Base-by-base conservation (phyloP, 1,140 invertebrate species). In the Orius laevigatus region DNA sequence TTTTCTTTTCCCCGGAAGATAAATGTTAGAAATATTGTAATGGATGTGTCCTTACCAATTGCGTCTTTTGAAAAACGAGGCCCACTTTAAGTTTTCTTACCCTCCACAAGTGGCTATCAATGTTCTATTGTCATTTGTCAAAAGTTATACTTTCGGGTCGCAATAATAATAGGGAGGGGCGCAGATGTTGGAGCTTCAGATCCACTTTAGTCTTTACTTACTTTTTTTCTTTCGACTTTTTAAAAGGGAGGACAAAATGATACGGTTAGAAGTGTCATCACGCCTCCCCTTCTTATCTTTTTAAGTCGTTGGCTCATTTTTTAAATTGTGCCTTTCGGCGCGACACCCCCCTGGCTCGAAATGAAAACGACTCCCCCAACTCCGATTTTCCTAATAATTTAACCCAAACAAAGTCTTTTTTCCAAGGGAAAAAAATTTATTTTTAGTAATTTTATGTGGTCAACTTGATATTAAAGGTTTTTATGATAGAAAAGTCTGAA, bases 121-220 rank as follows among this genome's bases (percentile, higher is more conserved):
- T 25, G 32, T 51, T 49, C 40, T 40, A 47, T 53, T 53, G 48
- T 55, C 51, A 55, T 55, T 55, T 55, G 51, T 54, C 56, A 52
- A 47, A 25, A 25, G 25, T 25, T 25, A 25, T 25, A 25, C 25
- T 25, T 25, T 25, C 25, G 25, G 19, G 43, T 14, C 18, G 34
- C 46, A 50, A 50, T 46, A 46, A 48, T 48, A 51, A 51, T 51
- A 36, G 32, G 12, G 46, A 38, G 32, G 6, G 43, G 36, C 35
- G 31, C 43, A 50, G 41, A 32, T 50, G 49, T 45, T 44, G 2
- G 16, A 25, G 31, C 42, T 33, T 48, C 25, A 48, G 19, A 38
- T 19, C 18, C 46, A 33, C 19, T 48, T 31, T 2, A 35, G 33
- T 14, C 33, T 34, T n/a, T n/a, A n/a, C n/a, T n/a, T n/a, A n/a